Conservation (phyloP, 2,888 invertebrate species). For the Phyllotreta cruciferae region DNA sequence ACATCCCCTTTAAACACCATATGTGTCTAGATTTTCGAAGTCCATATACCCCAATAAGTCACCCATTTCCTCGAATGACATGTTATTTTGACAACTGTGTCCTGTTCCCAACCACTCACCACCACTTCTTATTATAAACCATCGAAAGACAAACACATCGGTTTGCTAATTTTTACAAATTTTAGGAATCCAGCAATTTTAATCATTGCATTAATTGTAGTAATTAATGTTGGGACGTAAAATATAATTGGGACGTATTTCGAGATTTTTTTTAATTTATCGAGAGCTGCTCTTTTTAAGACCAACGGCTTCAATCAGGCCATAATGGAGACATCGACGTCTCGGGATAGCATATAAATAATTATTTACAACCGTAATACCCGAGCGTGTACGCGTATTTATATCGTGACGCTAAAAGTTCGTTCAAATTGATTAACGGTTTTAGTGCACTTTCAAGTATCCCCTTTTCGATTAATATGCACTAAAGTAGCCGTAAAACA, state of each 20-base stretch:
- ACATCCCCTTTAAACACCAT: background rate
- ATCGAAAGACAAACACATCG: too few species aligned
- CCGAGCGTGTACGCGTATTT: background rate
- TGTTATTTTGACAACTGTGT: slow-evolving; percentile 44
- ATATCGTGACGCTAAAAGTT: background rate
- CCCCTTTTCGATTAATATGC: slow-evolving; percentile 7
- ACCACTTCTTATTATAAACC: too few species aligned
- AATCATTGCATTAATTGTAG: too few species aligned
- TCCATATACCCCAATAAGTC: slow-evolving; percentile 39
- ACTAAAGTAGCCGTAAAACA: too few species aligned
- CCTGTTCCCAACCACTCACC: slow-evolving; percentile 28
- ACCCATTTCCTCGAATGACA: slow-evolving; percentile 40
- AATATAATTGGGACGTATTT: too few species aligned
- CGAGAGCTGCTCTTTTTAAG: background rate
- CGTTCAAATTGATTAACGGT: slow-evolving; percentile 6
- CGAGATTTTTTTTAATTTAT: too few species aligned
- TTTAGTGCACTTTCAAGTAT: slow-evolving; percentile 9
- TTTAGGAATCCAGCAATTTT: too few species aligned
- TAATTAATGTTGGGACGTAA: too few species aligned
- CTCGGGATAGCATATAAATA: slow-evolving; percentile 1
- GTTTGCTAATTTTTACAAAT: too few species aligned
- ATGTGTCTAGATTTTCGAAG: slow-evolving; percentile 19
- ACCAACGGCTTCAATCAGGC: background rate
- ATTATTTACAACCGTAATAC: slow-evolving; percentile 2
- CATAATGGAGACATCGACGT: slow-evolving; percentile 9